Evolutionary conservation across 2,888 invertebrate species (phyloP).

Genomic region (Diadegma fenestrale): DNA sequence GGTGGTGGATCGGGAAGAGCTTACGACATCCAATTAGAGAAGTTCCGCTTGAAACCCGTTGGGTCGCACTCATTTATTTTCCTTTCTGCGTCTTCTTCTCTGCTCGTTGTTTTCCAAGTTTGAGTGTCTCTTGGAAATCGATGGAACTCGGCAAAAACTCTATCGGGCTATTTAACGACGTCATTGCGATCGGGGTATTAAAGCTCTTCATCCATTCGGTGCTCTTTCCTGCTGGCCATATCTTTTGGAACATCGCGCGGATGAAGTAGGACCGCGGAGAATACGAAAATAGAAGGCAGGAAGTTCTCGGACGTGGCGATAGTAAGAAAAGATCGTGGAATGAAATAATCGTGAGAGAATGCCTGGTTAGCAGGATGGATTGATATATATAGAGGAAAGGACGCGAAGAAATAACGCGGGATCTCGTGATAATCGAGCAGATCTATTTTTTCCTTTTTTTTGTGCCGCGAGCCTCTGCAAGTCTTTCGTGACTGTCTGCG

Average conservation of each 20-base stretch:
- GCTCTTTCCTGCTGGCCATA: constrained; percentile 40
- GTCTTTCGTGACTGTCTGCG: constrained; percentile 23
- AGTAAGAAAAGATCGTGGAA: constrained; percentile 20
- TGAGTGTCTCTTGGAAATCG: constrained; percentile 15
- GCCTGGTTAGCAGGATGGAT: constrained; percentile 36
- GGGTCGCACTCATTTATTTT: constrained; percentile 20
- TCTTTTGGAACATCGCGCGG: constrained; percentile 34
- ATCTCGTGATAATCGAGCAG: constrained; percentile 59
- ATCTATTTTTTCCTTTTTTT: constrained; percentile 28
- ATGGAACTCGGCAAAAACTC: constrained; percentile 53
- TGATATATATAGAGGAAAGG: constrained; percentile 17
- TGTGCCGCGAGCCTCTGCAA: not conserved
- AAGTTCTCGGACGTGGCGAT: not conserved
- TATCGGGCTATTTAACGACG: constrained; percentile 63
- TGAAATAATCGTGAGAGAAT: constrained; percentile 38
- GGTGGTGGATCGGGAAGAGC: constrained; percentile 57
- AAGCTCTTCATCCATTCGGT: constrained; percentile 46
- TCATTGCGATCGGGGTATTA: constrained; percentile 55
- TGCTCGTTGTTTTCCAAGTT: not conserved
- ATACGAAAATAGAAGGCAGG: constrained; percentile 13
- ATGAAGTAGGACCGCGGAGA: not conserved
- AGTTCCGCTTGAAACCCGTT: constrained; percentile 54
- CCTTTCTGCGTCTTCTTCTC: not conserved
- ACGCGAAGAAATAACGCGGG: constrained; percentile 30
- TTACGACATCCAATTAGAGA: constrained; percentile 70